Evolutionary conservation across 2,797 vertebrate species (phyloP).

Genomic region (Acropternis orthonyx): DNA sequence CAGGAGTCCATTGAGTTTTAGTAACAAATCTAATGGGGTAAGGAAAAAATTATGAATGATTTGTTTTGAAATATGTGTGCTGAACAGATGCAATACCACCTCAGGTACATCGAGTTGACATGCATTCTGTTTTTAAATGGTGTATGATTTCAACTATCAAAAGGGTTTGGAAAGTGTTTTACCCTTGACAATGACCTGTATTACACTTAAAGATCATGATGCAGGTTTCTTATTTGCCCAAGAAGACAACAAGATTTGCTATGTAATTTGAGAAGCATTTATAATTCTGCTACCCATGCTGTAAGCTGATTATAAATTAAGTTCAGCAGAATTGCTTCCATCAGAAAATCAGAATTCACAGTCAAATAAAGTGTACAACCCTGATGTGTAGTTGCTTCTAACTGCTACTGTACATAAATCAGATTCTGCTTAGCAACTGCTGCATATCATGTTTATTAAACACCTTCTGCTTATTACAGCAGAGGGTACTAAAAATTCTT

Average conservation of each 20-base stretch:
- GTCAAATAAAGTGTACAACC: constrained; percentile 72
- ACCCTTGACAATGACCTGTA: constrained; percentile 68
- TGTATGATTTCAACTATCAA: constrained; percentile 42
- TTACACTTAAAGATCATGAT: constrained; percentile 67
- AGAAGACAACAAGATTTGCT: constrained; percentile 72
- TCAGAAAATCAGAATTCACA: constrained; percentile 72
- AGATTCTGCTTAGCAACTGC: constrained; percentile 74
- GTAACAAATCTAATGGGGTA: not conserved
- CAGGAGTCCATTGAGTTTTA: not conserved
- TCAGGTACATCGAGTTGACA: constrained; percentile 15
- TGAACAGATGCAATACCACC: constrained; percentile 16
- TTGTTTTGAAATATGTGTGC: not conserved
- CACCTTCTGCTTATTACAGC: constrained; percentile 71
- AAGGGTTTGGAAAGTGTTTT: constrained; percentile 56
- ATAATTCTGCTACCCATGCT: constrained; percentile 35
- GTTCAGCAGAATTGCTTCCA: constrained; percentile 70
- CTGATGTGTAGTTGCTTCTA: constrained; percentile 60
- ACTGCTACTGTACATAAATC: constrained; percentile 69
- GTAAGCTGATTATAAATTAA: constrained; percentile 77
- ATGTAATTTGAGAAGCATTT: constrained; percentile 72
- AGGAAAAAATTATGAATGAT: not conserved
- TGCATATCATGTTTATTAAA: constrained; percentile 77
- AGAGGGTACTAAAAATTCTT: constrained; percentile 58
- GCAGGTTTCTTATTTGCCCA: constrained; percentile 63
- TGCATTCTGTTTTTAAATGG: constrained; percentile 18